Conservation (phyloP, 2,797 vertebrate species). For the Epinephelus awoara region DNA sequence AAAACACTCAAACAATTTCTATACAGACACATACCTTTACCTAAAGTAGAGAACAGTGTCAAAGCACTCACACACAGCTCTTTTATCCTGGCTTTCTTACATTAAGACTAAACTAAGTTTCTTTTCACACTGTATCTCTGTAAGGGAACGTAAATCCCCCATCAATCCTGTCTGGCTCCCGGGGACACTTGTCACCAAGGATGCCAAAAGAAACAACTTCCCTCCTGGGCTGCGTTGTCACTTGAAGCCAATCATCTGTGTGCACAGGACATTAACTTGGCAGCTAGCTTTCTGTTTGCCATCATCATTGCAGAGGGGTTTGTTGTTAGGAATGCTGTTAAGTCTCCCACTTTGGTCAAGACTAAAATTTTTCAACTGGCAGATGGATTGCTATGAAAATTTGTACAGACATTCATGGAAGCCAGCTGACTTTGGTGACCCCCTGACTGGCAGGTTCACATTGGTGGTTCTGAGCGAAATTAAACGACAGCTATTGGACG, state of each 20-base stretch:
- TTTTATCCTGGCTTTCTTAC: neutral
- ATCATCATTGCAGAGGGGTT: neutral
- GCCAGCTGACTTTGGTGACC: too few relatives aligned
- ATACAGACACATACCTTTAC: neutral
- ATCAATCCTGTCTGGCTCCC: constrained; percentile 20
- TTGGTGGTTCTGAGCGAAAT: too few relatives aligned
- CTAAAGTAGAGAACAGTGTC: neutral
- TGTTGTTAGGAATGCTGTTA: neutral
- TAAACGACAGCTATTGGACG: too few relatives aligned
- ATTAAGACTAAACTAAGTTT: constrained; percentile 6
- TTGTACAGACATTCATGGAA: neutral
- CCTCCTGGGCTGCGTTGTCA: constrained; percentile 9
- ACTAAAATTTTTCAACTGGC: neutral
- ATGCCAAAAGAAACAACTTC: constrained; percentile 18
- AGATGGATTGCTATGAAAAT: neutral
- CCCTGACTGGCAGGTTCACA: too few relatives aligned
- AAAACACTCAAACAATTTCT: neutral
- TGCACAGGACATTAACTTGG: constrained; percentile 4
- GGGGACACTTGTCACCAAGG: constrained; percentile 36
- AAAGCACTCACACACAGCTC: neutral
- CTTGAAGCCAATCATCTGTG: constrained; percentile 34
- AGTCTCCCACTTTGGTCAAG: neutral
- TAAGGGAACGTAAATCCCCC: constrained; percentile 36
- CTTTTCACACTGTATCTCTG: neutral
- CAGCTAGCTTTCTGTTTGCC: neutral